Evolutionary conservation across 2,113 vertebrate genomes (phyloP), one percentile per base, ranked within the genome.

Genomic region (Silurus glanis): DNA sequence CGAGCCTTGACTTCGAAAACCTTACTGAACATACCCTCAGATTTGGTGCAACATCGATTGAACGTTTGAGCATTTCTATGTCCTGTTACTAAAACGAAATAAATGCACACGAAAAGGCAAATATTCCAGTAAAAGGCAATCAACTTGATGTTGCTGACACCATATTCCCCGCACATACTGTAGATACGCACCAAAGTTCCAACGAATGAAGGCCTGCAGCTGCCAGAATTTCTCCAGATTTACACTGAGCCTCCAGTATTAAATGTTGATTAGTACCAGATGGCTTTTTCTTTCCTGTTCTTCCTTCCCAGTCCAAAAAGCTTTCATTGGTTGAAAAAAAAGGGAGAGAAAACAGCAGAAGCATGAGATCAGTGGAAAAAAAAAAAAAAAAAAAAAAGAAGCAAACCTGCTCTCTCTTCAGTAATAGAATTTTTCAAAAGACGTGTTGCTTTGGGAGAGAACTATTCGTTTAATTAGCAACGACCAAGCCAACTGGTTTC

Each of bases 291-390:
- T 59, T 82, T 66, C 37, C 62, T 67, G 62, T 83, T 76, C 53
- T 71, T 49, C 79, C 64, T 72, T 67, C 78, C n/a, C 66, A 83
- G 80, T 86, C 75, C 80, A 83, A 85, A 80, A 86, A 62, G 83
- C 87, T 81, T 91, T 89, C 85, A 88, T n/a, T 56, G 37, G 47
- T 74, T 66, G 72, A 83, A 84, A 87, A 61, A 79, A 78, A 69
- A 51, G 69, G 25, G 66, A 12, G 76, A 84, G 83, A 67, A 49
- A 88, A 76, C 84, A 58, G 69, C 64, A 51, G 79, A 88, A 85
- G 79, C 47, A 91, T 95, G 94, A 95, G 90, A 94, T 96, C 94
- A 95, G 88, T 95, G 95, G 95, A 94, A 94, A 90, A 78, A 58
- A 17, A 56, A 9, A 9, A 56, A 56, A 58, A 8, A 58, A 87